phyloP scores from a whole-genome alignment of 2,888 invertebrate species.

The Leuctra nigra region DNA sequence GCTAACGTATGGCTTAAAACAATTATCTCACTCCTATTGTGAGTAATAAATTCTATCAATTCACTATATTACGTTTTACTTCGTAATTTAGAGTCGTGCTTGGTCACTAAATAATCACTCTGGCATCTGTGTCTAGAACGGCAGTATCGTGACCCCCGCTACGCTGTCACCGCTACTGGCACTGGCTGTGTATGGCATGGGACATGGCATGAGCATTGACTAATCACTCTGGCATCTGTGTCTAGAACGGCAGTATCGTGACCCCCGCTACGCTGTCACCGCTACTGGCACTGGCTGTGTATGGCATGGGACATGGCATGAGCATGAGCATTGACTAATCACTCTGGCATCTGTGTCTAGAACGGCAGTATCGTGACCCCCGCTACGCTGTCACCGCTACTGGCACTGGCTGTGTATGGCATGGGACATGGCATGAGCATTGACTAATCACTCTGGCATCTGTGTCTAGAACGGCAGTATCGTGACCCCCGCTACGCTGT shows the following conservation, averaged over 20 bases:
- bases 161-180: constrained; percentile 49
- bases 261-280: constrained; percentile 52
- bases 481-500: constrained; percentile 49
- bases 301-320: constrained; percentile 56
- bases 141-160: constrained; percentile 53
- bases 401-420: constrained; percentile 54
- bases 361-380: constrained; percentile 56
- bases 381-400: constrained; percentile 47
- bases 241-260: constrained; percentile 56
- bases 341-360: too few species aligned
- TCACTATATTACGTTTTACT: too few species aligned
- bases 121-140: constrained; percentile 51
- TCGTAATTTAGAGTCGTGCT: too few species aligned
- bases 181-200: constrained; percentile 56
- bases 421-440: constrained; percentile 54
- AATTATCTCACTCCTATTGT: too few species aligned
- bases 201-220: constrained; percentile 50
- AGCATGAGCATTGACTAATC: too few species aligned
- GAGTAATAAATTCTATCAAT: too few species aligned
- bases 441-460: too few species aligned
- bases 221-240: too few species aligned
- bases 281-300: constrained; percentile 50
- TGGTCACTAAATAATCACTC: not conserved
- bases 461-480: constrained; percentile 50
- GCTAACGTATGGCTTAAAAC: too few species aligned